phyloP scores from a whole-genome alignment of 2,113 vertebrate genomes.

The Zosterops pallidus region DNA sequence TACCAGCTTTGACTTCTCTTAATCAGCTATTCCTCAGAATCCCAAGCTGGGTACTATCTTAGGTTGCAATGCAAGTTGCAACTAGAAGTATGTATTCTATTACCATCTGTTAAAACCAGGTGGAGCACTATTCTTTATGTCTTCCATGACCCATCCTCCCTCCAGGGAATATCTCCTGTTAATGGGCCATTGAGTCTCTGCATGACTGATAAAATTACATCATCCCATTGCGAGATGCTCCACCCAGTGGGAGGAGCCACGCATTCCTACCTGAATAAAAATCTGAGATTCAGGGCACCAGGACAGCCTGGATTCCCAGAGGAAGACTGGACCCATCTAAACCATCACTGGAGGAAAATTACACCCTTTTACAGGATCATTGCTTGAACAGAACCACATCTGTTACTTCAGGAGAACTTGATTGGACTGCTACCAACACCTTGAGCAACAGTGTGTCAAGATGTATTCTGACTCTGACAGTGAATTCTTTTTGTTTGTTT shows the following conservation, averaged over 20 bases:
- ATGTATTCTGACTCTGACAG: neutral
- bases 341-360: neutral
- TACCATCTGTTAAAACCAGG: neutral
- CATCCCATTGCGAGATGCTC: neutral
- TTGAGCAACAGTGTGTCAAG: neutral
- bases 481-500: neutral
- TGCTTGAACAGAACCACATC: neutral
- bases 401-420: neutral
- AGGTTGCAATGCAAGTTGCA: neutral
- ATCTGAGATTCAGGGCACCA: neutral
- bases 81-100: neutral
- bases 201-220: neutral
- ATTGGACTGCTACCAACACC: neutral
- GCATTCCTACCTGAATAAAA: neutral
- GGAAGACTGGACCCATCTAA: neutral
- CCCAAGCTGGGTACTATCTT: neutral
- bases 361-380: neutral
- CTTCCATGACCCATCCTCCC: neutral
- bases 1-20: neutral
- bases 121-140: neutral
- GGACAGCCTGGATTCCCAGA: neutral
- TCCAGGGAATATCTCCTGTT: neutral
- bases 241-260: neutral
- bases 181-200: neutral
- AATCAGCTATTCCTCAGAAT: neutral